Evolutionary conservation across 2,888 invertebrate genomes (phyloP), one percentile per base, ranked within the genome.

Genomic region (Watsonalla cultraria): DNA sequence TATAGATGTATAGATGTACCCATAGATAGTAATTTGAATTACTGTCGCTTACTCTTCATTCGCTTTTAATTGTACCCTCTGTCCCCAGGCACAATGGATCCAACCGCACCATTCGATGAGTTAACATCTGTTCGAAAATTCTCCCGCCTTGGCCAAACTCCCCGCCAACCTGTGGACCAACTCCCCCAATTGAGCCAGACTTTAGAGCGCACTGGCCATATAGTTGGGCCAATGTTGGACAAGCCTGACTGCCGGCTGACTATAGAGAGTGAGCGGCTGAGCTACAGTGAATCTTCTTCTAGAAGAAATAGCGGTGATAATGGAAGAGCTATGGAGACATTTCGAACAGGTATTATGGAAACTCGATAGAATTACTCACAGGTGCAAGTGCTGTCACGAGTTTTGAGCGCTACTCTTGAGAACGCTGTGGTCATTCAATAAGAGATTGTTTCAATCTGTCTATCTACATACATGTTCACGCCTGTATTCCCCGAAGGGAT

Each of bases 251-350:
- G 6, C 55, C 84, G 75, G 37, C 80, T 87, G 2, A 85, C 80
- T 9, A 87, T 76, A 60, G 90, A 89, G 60, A 87, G 82, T 54
- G 89, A 90, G 54, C 77, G 74, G 7, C 55, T 84, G 37, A 76
- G 81, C 57, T 82, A 80, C 0, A 90, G 89, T 54, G 87, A 84
- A 46, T 58, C 72, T 2, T 89, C 90, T 52, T 89, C 88, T 46
- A 82, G 89, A 67, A 80, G 90, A 46, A 88, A 90, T 51, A 89
- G 88, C 35, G 81, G 86, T 57, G 86, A 88, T 57, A 81, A 68
- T 0, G 82, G 82, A 0, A 70, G 82, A 57, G 73, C 75, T 2
- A 78, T 64, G 48, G 78, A 65, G 9, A 71, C 68, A 0, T 67
- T 82, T 47, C 75, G 86, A 66, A 65, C 70, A 59, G 85, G 88